Percentiles rank a stretch among this genome's conserved stretches.
Evolutionary conservation across 2,888 invertebrate species (phyloP).

Genomic region (Melieria picta): DNA sequence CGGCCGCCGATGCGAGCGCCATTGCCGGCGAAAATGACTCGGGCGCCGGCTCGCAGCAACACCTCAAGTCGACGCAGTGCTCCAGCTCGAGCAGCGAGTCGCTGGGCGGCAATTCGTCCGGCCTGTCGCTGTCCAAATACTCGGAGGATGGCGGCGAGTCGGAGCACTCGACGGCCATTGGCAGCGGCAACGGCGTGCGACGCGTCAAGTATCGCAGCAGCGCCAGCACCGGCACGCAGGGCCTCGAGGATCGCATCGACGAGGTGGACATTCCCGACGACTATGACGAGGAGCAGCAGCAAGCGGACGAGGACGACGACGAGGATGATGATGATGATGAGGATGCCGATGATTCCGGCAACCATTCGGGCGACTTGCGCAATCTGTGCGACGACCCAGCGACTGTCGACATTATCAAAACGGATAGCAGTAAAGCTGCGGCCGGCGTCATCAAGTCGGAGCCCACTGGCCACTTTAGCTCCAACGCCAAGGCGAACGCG

Average conservation of each 20-base stretch:
- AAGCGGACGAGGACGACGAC: conserved; percentile 47
- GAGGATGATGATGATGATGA: conserved; percentile 51
- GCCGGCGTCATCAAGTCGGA: conserved; percentile 17
- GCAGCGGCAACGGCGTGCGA: conserved; percentile 41
- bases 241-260: conserved; percentile 58
- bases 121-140: conserved; percentile 44
- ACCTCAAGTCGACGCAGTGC: conserved; percentile 49
- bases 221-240: conserved; percentile 56
- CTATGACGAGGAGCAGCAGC: conserved; percentile 43
- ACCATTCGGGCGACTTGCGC: conserved; percentile 43
- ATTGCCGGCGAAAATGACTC: conserved; percentile 37
- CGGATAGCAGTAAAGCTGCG: conserved; percentile 36
- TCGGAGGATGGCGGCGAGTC: conserved; percentile 47
- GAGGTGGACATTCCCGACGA: conserved; percentile 56
- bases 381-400: conserved; percentile 28
- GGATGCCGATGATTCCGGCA: conserved; percentile 43
- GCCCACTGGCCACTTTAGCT: conserved; percentile 30
- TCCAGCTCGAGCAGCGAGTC: conserved; percentile 58
- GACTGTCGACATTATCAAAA: background rate
- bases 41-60: conserved; percentile 43
- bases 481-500: conserved; percentile 4
- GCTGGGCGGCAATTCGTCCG: conserved; percentile 54
- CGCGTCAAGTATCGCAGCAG: conserved; percentile 56
- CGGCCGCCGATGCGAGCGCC: conserved; percentile 44
- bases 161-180: conserved; percentile 43